Evolutionary conservation across 2,113 vertebrate genomes (phyloP).

Genomic region (Meriones unguiculatus): DNA sequence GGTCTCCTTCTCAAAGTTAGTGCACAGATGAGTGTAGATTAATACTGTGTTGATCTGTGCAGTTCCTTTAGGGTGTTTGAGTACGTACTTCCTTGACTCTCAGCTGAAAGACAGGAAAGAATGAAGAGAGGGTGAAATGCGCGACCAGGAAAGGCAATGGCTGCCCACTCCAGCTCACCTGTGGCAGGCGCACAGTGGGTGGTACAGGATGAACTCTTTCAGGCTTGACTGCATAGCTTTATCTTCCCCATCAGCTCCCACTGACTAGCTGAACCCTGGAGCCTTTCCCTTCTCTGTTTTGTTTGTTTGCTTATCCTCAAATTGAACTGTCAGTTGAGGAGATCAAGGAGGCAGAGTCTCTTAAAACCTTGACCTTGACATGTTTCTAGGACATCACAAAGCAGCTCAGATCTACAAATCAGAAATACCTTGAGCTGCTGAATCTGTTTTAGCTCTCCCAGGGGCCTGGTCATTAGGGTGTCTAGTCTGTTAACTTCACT

Average conservation of each 20-base stretch:
- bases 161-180: neutral
- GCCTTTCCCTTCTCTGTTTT: neutral
- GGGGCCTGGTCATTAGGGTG: neutral
- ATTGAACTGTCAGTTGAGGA: neutral
- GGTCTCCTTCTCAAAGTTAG: conserved; percentile 36
- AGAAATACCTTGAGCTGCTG: neutral
- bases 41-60: neutral
- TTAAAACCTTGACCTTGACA: neutral
- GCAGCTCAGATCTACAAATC: neutral
- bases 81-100: neutral
- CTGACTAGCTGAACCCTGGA: neutral
- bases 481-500: neutral
- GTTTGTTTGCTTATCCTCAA: neutral
- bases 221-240: neutral
- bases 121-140: neutral
- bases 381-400: neutral
- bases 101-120: neutral
- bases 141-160: neutral
- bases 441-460: neutral
- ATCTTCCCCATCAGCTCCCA: neutral
- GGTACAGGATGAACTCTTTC: neutral
- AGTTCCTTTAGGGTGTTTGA: neutral
- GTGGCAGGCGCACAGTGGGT: accelerated
- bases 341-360: neutral
- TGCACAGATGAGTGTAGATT: neutral